A percentile compares a stretch with the other conserved stretches of the same genome.
phyloP scores from a whole-genome alignment of 2,888 invertebrate genomes.

The Drosophila diplacantha region DNA sequence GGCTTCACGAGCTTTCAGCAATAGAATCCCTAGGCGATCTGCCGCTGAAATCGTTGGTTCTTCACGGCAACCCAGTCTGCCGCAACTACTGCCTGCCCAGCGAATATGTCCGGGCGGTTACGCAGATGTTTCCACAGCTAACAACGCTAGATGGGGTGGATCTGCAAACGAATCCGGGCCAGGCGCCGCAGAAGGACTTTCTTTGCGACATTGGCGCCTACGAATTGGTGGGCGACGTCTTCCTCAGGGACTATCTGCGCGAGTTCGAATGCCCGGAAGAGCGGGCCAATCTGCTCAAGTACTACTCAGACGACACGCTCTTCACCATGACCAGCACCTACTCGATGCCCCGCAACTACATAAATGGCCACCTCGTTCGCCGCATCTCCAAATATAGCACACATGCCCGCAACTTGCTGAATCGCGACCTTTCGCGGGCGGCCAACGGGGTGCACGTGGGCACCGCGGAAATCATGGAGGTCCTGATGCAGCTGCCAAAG shows the following conservation, averaged over 20 bases:
- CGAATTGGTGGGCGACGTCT: constrained; percentile 67
- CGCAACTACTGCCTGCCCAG: constrained; percentile 64
- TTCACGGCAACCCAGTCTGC: constrained; percentile 74
- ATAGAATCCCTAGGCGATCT: constrained; percentile 63
- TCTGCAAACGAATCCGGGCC: constrained; percentile 50
- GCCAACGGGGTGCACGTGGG: constrained; percentile 61
- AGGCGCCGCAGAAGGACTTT: constrained; percentile 68
- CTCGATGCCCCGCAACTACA: constrained; percentile 36
- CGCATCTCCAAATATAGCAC: constrained; percentile 67
- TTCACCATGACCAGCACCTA: constrained; percentile 72
- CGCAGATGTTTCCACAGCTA: constrained; percentile 64
- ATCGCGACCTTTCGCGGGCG: constrained; percentile 52
- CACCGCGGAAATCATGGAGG: constrained; percentile 58
- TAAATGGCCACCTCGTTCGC: constrained; percentile 48
- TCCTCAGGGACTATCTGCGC: constrained; percentile 63
- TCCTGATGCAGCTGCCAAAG: constrained; percentile 66
- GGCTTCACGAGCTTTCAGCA: constrained; percentile 64
- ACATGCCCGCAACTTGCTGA: constrained; percentile 59
- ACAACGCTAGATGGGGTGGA: constrained; percentile 70
- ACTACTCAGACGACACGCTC: constrained; percentile 58
- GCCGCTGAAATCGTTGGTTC: constrained; percentile 63
- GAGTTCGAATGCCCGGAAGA: constrained; percentile 61
- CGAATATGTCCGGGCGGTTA: constrained; percentile 69
- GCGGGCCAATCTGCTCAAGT: constrained; percentile 47
- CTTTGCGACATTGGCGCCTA: constrained; percentile 69